Conservation (phyloP, 1,140 invertebrate species). For the Saccostrea echinata region DNA sequence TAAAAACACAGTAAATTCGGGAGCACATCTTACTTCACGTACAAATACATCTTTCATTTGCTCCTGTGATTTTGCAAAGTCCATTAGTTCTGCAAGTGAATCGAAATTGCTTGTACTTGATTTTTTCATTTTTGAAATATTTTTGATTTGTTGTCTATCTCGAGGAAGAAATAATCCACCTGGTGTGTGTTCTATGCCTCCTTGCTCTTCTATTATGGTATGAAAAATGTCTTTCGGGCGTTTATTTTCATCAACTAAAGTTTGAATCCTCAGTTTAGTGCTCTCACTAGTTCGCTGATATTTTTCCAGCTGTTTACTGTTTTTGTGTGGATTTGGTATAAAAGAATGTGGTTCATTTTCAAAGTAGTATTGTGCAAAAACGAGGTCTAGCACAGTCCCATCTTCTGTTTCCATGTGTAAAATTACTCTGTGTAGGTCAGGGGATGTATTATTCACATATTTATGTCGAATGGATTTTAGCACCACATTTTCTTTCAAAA, state of each 20-base stretch:
- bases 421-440: not conserved
- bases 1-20: slow-evolving; percentile 4
- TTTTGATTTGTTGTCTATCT: not conserved
- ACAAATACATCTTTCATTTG: too few species aligned
- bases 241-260: not conserved
- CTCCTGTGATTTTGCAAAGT: too few species aligned
- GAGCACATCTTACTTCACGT: not conserved
- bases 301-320: not conserved
- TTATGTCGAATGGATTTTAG: not conserved
- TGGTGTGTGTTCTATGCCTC: not conserved
- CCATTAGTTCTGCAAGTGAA: too few species aligned
- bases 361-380: not conserved
- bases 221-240: not conserved
- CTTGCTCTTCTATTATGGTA: not conserved
- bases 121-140: not conserved
- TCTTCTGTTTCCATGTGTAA: not conserved
- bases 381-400: not conserved
- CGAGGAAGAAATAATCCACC: not conserved
- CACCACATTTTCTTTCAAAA: not conserved
- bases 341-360: not conserved
- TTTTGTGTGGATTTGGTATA: not conserved
- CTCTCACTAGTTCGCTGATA: not conserved
- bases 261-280: not conserved
- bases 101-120: too few species aligned
- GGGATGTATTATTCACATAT: not conserved